phyloP scores from a whole-genome alignment of 1,140 invertebrate species.

The Trichomalopsis sarcophagae region DNA sequence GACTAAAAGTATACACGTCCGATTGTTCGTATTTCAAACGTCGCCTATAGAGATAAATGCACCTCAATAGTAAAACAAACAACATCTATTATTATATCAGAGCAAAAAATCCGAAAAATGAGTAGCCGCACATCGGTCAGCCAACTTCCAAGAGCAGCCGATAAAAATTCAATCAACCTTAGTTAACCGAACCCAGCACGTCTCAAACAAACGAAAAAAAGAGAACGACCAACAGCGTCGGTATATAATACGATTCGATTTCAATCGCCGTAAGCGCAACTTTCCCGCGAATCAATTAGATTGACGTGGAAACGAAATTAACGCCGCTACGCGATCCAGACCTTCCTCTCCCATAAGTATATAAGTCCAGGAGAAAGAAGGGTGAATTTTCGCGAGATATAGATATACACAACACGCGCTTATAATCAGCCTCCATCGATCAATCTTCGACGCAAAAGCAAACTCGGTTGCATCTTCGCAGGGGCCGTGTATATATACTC shows the following conservation, averaged over 20 bases:
- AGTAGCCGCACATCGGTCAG: neutral
- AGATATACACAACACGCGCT: neutral
- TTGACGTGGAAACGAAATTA: constrained; percentile 31
- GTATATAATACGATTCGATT: neutral
- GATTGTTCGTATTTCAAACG: too few species aligned
- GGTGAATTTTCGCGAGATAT: constrained; percentile 9
- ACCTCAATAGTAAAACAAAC: too few species aligned
- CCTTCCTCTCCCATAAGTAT: neutral
- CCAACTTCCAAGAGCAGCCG: neutral
- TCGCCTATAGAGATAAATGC: too few species aligned
- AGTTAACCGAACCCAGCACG: neutral
- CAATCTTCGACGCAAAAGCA: constrained; percentile 27
- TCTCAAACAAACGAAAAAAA: too few species aligned
- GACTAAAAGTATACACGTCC: too few species aligned
- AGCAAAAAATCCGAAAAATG: neutral
- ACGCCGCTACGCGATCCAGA: neutral
- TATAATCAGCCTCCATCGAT: constrained; percentile 30
- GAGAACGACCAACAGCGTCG: too few species aligned
- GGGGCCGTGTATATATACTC: neutral
- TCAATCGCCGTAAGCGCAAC: neutral
- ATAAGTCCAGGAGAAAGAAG: neutral
- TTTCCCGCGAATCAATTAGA: constrained; percentile 25
- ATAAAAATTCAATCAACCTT: neutral
- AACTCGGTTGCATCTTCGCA: constrained; percentile 45
- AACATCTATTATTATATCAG: too few species aligned